A percentile compares a stretch with the other conserved stretches of the same genome.
phyloP scores from a whole-genome alignment of 2,888 invertebrate genomes.

The Platynereis dumerilii region DNA sequence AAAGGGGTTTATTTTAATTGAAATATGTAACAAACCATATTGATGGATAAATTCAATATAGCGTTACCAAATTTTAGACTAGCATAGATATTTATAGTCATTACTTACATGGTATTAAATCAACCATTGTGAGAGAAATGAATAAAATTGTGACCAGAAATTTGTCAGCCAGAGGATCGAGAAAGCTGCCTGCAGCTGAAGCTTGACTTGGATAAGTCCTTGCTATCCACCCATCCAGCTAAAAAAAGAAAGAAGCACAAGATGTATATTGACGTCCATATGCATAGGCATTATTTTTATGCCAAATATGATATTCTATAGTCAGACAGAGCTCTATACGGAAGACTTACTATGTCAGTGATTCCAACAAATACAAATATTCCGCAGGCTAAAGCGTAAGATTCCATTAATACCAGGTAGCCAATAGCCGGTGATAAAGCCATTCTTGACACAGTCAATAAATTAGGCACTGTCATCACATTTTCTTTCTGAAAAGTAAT shows the following conservation, averaged over 20 bases:
- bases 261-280: too few species aligned
- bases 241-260: constrained; percentile 32
- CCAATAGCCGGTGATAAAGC: constrained; percentile 86
- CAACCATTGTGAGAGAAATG: constrained; percentile 83
- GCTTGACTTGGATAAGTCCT: constrained; percentile 89
- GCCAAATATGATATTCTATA: background rate
- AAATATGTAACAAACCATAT: too few species aligned
- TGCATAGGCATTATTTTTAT: background rate
- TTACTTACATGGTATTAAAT: constrained; percentile 76
- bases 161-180: constrained; percentile 98
- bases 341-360: constrained; percentile 82
- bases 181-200: constrained; percentile 89
- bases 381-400: constrained; percentile 80
- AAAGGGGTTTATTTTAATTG: background rate
- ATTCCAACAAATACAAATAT: constrained; percentile 86
- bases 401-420: constrained; percentile 82
- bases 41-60: too few species aligned
- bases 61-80: too few species aligned
- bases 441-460: constrained; percentile 85
- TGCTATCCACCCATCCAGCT: constrained; percentile 97
- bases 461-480: constrained; percentile 89
- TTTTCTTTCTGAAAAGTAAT: constrained; percentile 1
- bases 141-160: constrained; percentile 88
- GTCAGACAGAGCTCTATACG: background rate
- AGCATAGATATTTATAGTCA: background rate